A percentile compares a stretch with the other conserved stretches of the same genome.
Conservation (phyloP, 2,113 vertebrate genomes). For the Tinamus guttatus region DNA sequence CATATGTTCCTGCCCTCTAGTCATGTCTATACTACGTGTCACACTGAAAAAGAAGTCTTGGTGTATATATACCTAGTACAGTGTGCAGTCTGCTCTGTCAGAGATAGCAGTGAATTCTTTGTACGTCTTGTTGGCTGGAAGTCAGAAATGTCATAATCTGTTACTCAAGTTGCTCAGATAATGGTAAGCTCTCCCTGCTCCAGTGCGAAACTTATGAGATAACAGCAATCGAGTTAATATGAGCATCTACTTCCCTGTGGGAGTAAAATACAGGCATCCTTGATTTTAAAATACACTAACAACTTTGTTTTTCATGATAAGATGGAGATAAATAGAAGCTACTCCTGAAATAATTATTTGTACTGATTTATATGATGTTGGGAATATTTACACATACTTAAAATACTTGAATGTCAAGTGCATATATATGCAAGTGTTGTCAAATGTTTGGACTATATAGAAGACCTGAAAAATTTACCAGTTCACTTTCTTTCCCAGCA, state of each 20-base stretch:
- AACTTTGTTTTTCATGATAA: neutral
- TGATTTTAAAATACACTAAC: neutral
- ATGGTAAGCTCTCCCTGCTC: neutral
- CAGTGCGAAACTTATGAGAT: neutral
- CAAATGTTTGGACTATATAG: neutral
- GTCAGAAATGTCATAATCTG: slow-evolving; percentile 6
- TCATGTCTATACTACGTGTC: neutral
- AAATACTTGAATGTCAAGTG: neutral
- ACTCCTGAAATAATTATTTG: neutral
- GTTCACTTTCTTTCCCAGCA: neutral
- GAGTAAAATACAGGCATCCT: neutral
- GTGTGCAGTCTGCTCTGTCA: neutral
- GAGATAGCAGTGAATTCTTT: neutral
- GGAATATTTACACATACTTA: neutral
- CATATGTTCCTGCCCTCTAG: slow-evolving; percentile 10
- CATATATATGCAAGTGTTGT: neutral
- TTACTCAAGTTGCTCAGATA: neutral
- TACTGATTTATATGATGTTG: neutral
- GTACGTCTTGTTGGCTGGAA: neutral
- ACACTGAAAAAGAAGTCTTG: neutral
- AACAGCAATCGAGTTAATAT: neutral
- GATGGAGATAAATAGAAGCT: neutral
- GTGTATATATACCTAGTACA: neutral
- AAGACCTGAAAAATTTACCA: neutral
- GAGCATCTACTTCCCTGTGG: neutral